Percentiles rank a stretch among this genome's conserved stretches.
Evolutionary conservation across 2,888 invertebrate species (phyloP).

Genomic region (Alviniconcha strummeri): DNA sequence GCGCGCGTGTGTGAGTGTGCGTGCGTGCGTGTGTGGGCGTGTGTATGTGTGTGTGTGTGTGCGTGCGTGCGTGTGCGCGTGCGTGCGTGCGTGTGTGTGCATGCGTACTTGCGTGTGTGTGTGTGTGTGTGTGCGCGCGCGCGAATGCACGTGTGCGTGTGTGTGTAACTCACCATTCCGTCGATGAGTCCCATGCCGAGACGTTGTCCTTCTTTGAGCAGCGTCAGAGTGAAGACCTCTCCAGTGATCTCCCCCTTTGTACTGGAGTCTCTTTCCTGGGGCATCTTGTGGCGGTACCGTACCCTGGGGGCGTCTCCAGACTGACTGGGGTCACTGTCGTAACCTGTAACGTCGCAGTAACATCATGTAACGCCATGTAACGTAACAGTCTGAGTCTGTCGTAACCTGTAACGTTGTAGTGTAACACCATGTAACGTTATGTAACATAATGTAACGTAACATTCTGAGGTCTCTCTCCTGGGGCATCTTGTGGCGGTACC

Average conservation of each 20-base stretch:
- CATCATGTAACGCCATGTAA: not conserved
- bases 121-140: not conserved
- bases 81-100: not conserved
- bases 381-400: not conserved
- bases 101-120: not conserved
- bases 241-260: constrained; percentile 34
- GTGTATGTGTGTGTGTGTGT: constrained; percentile 21
- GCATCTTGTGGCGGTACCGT: constrained; percentile 39
- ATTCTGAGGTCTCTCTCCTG: not conserved
- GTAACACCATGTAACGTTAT: too few species aligned
- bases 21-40: not conserved
- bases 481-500: constrained; percentile 40
- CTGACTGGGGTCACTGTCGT: constrained; percentile 26
- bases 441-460: too few species aligned
- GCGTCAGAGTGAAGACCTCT: constrained; percentile 54
- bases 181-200: constrained; percentile 68
- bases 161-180: constrained; percentile 59
- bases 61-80: not conserved
- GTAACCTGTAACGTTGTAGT: not conserved
- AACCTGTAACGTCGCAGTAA: not conserved
- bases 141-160: not conserved
- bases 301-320: constrained; percentile 18
- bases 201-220: constrained; percentile 53
- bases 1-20: too few species aligned
- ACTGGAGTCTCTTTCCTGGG: constrained; percentile 30